Conservation (phyloP, 1,140 invertebrate genomes). For the Drosophila santomea region DNA sequence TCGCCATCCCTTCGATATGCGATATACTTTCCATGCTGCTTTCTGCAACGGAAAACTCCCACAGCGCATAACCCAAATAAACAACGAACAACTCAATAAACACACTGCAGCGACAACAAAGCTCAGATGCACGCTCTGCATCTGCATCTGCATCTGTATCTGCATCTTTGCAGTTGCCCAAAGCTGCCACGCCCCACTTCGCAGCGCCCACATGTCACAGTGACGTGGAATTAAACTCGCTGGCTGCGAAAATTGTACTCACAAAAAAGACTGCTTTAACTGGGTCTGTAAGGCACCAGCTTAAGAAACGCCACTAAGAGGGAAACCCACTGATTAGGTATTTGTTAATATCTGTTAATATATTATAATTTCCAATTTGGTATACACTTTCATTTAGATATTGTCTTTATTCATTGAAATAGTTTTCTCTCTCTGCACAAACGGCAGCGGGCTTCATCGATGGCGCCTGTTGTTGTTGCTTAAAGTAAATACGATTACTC, state of each 20-base stretch:
- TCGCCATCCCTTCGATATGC: slow-evolving; percentile 7
- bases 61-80: slow-evolving; percentile 53
- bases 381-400: too few relatives aligned
- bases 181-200: slow-evolving; percentile 19
- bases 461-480: slow-evolving; percentile 64
- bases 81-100: slow-evolving; percentile 58
- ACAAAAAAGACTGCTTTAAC: background rate
- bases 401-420: too few relatives aligned
- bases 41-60: slow-evolving; percentile 52
- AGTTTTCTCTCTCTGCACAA: slow-evolving; percentile 7
- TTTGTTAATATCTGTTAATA: too few relatives aligned
- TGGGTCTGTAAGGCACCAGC: too few relatives aligned
- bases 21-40: slow-evolving; percentile 46
- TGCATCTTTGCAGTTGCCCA: slow-evolving; percentile 31
- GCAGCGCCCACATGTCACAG: slow-evolving; percentile 39
- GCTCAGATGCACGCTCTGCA: slow-evolving; percentile 36
- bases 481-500: slow-evolving; percentile 79
- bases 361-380: too few relatives aligned
- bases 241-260: slow-evolving; percentile 9
- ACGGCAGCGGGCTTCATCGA: slow-evolving; percentile 35
- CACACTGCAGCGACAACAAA: slow-evolving; percentile 36
- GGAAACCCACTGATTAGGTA: too few relatives aligned
- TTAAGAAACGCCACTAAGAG: too few relatives aligned
- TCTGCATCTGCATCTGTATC: slow-evolving; percentile 18
- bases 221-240: slow-evolving; percentile 64